phyloP scores from a whole-genome alignment of 2,888 invertebrate species.

The Himalopsyche japonica region DNA sequence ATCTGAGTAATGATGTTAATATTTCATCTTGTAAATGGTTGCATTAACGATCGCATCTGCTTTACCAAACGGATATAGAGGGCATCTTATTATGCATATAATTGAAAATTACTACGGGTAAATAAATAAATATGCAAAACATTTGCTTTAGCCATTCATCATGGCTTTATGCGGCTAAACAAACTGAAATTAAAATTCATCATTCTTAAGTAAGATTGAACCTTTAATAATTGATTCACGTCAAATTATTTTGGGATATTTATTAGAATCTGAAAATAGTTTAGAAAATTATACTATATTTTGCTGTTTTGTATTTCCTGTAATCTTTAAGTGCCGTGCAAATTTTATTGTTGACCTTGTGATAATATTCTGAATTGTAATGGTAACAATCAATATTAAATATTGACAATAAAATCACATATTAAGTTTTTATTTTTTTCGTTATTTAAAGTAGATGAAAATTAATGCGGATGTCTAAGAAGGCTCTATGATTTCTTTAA shows the following conservation, averaged over 20 bases:
- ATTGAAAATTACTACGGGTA: neutral
- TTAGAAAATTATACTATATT: neutral
- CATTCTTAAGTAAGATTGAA: neutral
- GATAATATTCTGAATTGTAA: too few relatives aligned
- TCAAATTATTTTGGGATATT: neutral
- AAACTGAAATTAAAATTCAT: neutral
- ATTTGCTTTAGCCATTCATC: neutral
- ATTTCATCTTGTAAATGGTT: neutral
- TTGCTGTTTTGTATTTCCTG: too few relatives aligned
- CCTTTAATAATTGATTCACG: neutral
- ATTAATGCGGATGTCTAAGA: too few relatives aligned
- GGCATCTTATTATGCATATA: neutral
- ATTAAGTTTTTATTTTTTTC: too few relatives aligned
- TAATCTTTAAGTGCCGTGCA: too few relatives aligned
- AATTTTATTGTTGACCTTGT: too few relatives aligned
- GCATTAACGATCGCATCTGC: neutral
- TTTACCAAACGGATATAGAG: neutral
- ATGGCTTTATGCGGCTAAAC: neutral
- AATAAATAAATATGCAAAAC: neutral
- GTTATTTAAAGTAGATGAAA: too few relatives aligned
- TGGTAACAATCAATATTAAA: too few relatives aligned
- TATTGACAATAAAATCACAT: too few relatives aligned
- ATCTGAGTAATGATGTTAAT: neutral
- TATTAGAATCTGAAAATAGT: neutral
- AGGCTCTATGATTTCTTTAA: too few relatives aligned